Evolutionary conservation across 2,797 vertebrate genomes (phyloP).

Genomic region (Pangasius larnaudii): DNA sequence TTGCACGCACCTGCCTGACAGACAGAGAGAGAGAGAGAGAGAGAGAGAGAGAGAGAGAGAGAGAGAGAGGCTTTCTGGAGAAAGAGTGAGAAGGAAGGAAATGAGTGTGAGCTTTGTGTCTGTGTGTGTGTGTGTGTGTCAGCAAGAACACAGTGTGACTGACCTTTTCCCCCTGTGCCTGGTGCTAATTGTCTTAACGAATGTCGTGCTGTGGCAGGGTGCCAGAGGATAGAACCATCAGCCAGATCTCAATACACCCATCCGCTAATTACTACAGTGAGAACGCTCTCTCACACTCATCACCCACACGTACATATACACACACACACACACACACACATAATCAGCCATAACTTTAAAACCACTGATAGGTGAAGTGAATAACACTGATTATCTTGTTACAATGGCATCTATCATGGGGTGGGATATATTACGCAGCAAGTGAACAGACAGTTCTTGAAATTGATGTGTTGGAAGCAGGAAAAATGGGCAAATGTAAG

Average conservation of each 20-base stretch:
- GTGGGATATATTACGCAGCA: too few relatives aligned
- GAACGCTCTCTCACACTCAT: not conserved
- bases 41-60: not conserved
- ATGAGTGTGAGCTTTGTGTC: conserved; percentile 43
- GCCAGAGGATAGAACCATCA: conserved; percentile 68
- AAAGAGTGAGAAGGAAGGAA: conserved; percentile 2
- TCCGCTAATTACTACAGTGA: conserved; percentile 52
- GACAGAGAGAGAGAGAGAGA: conserved; percentile 4
- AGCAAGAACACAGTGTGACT: conserved; percentile 36
- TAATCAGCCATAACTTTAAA: too few relatives aligned
- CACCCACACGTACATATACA: conserved; percentile 19
- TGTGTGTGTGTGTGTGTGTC: conserved; percentile 58
- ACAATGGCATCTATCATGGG: too few relatives aligned
- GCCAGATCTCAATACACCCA: conserved; percentile 31
- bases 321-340: not conserved
- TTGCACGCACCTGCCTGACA: conserved; percentile 62
- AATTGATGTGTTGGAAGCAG: too few relatives aligned
- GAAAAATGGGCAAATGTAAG: too few relatives aligned
- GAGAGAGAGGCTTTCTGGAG: not conserved
- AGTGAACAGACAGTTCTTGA: too few relatives aligned
- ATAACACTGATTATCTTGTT: too few relatives aligned
- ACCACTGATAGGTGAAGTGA: too few relatives aligned
- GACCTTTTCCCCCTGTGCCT: conserved; percentile 61
- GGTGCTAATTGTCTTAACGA: conserved; percentile 74
- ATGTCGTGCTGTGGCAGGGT: conserved; percentile 68